Percentiles rank a stretch among this genome's conserved stretches.
These are phyloP conservation scores for Poecile atricapillus DNA, from an alignment of 2,113 vertebrate genomes.

Conservation along the genomic window DNA sequence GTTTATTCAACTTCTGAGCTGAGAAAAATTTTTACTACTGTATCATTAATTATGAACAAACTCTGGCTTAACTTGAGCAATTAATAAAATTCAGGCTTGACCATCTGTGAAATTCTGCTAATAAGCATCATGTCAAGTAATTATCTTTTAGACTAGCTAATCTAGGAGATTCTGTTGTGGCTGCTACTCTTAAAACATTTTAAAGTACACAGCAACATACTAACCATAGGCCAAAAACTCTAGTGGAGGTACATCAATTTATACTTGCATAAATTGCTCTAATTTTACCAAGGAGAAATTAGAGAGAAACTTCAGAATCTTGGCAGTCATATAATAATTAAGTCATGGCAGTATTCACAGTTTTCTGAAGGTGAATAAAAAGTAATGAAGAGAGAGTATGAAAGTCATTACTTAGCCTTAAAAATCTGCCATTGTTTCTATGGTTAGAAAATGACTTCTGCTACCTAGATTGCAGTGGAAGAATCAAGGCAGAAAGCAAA, in stretches of 20 bases:
- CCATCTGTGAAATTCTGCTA: conserved; percentile 66
- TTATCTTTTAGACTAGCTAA: conserved; percentile 12
- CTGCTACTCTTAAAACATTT: conserved; percentile 2
- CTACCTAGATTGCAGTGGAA: not conserved
- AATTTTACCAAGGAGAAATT: not conserved
- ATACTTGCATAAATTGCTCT: not conserved
- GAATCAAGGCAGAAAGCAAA: not conserved
- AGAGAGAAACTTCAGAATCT: not conserved
- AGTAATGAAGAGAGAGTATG: not conserved
- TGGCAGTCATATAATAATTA: not conserved
- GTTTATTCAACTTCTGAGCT: conserved; percentile 63
- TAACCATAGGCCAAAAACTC: not conserved
- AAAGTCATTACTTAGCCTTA: not conserved
- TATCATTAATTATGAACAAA: conserved; percentile 70
- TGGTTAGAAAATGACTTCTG: not conserved
- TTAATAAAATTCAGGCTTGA: conserved; percentile 57
- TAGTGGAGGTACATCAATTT: not conserved
- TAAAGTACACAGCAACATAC: conserved; percentile 34
- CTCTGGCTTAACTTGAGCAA: conserved; percentile 53
- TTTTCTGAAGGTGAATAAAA: not conserved
- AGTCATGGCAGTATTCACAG: not conserved
- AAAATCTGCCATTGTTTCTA: not conserved
- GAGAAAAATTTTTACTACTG: conserved; percentile 34
- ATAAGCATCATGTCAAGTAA: conserved; percentile 33
- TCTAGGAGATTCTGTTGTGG: conserved; percentile 30